phyloP scores from a whole-genome alignment of 2,888 invertebrate species.

The Nomada flava region DNA sequence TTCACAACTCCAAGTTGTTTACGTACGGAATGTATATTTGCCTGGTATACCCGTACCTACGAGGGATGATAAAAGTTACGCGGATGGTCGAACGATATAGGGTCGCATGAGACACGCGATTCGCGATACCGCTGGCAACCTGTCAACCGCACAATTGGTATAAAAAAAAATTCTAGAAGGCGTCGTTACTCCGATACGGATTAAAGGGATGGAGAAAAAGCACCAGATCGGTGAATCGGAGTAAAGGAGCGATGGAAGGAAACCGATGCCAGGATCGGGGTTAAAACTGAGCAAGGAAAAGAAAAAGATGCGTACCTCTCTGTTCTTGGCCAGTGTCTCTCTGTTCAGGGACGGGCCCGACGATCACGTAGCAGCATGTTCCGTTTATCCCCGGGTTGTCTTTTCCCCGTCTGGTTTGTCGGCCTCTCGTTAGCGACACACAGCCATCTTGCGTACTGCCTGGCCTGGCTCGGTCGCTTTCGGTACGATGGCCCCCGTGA shows the following conservation, averaged over 20 bases:
- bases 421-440: slow-evolving; percentile 75
- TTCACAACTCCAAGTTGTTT: slow-evolving; percentile 49
- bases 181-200: slow-evolving; percentile 13
- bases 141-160: slow-evolving; percentile 41
- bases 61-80: slow-evolving; percentile 45
- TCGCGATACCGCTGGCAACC: slow-evolving; percentile 25
- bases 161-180: slow-evolving; percentile 6
- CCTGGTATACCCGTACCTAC: neutral
- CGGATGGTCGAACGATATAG: neutral
- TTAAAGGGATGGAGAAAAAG: slow-evolving; percentile 8
- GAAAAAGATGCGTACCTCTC: slow-evolving; percentile 70
- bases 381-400: slow-evolving; percentile 70
- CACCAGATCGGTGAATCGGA: neutral
- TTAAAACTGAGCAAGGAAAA: neutral
- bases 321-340: slow-evolving; percentile 78
- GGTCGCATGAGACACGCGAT: slow-evolving; percentile 14
- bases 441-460: slow-evolving; percentile 78
- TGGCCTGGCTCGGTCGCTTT: slow-evolving; percentile 71
- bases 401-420: slow-evolving; percentile 69
- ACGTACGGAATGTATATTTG: slow-evolving; percentile 31
- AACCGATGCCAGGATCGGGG: slow-evolving; percentile 19
- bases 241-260: slow-evolving; percentile 15
- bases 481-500: slow-evolving; percentile 71
- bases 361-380: slow-evolving; percentile 78
- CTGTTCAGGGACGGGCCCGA: slow-evolving; percentile 77